Evolutionary conservation across 2,888 invertebrate species (phyloP), one percentile per base, ranked within the genome.

Genomic region (Heliconius ismenius): DNA sequence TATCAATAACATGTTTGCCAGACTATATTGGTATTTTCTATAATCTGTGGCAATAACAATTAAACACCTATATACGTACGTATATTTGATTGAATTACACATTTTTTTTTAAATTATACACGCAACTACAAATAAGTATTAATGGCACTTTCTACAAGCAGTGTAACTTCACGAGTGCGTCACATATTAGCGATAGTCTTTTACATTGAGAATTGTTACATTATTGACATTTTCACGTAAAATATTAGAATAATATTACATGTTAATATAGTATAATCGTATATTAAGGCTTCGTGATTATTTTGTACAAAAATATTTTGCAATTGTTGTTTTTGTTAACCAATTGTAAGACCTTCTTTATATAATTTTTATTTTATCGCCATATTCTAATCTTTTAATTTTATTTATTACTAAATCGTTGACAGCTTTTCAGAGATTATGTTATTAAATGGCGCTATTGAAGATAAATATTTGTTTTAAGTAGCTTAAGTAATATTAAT

Each of bases 231-330:
- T 62, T 49, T 54, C 72, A 76, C 63, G 43, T 75, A 36, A 65
- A 54, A 63, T 75, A 67, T 9, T 73, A 43, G 39, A 69, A 36
- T 78, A 72, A 68, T 70, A 60, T 63, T 63, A 39, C 28, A 26
- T 76, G 77, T 60, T 62, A 54, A 49, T 60, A 65, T 73, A 64
- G 73, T 76, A 49, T 75, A 74, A 76, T 75, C 74, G 65, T 58
- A 58, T 39, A 26, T 63, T 73, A 73, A 73, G 60, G 43, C 26
- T 62, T 75, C 65, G 81, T 80, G 76, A 78, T 79, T 77, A 79
- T 78, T 75, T 79, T 81, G 81, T 82, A 78, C 81, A 80, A 80
- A 79, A 76, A 76, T 73, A 58, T 78, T 69, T 79, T 79, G 79
- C 74, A 78, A 77, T 74, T 74, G 76, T 79, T 78, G 74, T 76